A percentile compares a stretch with the other conserved stretches of the same genome.
Conservation (phyloP, 2,888 invertebrate genomes). For the Eudemis profundana region DNA sequence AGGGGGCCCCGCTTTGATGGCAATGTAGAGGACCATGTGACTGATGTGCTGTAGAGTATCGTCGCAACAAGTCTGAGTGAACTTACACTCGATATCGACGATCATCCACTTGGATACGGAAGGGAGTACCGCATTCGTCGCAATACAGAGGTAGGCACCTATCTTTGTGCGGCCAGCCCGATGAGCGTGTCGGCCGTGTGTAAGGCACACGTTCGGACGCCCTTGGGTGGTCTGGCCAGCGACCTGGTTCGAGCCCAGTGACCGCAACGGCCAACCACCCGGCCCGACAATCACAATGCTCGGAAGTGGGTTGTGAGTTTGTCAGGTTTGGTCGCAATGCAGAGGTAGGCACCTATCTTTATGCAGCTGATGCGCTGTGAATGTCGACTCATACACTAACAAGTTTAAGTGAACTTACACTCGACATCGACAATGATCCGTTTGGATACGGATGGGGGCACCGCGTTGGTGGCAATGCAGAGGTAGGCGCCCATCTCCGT, state of each 20-base stretch:
- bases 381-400: neutral
- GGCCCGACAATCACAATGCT: no score
- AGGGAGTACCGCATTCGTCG: no score
- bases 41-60: neutral
- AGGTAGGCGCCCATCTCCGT: slow-evolving; percentile 95
- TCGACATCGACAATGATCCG: slow-evolving; percentile 96
- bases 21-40: no score
- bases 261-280: no score
- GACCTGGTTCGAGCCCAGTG: no score
- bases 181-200: slow-evolving; percentile 94
- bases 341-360: slow-evolving; percentile 94
- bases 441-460: slow-evolving; percentile 96
- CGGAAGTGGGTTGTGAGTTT: no score
- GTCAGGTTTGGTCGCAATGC: no score
- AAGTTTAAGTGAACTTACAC: slow-evolving; percentile 86
- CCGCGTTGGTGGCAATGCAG: slow-evolving; percentile 93
- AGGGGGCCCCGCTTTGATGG: no score
- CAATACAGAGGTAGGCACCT: slow-evolving; percentile 94
- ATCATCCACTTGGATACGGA: no score
- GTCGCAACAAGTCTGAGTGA: neutral
- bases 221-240: no score
- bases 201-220: no score
- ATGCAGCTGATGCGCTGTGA: neutral
- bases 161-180: slow-evolving; percentile 93
- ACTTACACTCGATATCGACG: slow-evolving; percentile 96